These are phyloP conservation scores for Nemotelus nigrinus DNA, from an alignment of 2,888 invertebrate species.

Conservation along the genomic window DNA sequence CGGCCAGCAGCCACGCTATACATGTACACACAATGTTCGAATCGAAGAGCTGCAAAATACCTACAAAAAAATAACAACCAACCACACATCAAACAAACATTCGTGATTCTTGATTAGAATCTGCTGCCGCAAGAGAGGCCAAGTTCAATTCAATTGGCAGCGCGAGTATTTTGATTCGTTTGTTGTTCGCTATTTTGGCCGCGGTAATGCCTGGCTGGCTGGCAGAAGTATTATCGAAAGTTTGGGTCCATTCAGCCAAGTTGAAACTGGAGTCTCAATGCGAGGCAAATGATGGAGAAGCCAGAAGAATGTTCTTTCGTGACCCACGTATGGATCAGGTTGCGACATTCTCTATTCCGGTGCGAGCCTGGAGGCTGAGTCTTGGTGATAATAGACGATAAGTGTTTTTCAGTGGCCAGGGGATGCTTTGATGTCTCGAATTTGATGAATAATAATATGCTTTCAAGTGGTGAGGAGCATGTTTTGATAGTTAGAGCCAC, in stretches of 20 bases:
- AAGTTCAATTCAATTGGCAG: constrained; percentile 63
- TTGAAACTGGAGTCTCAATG: too few relatives aligned
- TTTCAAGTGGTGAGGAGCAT: too few relatives aligned
- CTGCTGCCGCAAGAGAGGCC: constrained; percentile 57
- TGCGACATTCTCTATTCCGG: neutral
- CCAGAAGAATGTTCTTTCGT: constrained; percentile 2
- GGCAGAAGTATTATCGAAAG: neutral
- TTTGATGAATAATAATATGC: neutral
- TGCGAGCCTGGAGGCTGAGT: neutral
- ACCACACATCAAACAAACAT: constrained; percentile 60
- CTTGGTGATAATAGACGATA: neutral
- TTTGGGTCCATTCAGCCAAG: constrained; percentile 6
- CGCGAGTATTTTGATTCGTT: constrained; percentile 47
- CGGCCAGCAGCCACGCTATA: too few relatives aligned
- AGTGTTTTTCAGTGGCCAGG: neutral
- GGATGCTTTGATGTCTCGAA: neutral
- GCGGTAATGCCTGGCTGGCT: neutral
- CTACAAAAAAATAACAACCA: constrained; percentile 6
- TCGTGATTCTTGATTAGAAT: constrained; percentile 65
- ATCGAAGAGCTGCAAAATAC: neutral
- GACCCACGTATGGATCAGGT: neutral
- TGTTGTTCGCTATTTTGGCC: constrained; percentile 5
- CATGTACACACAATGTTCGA: too few relatives aligned
- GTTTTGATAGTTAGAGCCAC: too few relatives aligned
- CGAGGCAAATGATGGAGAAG: neutral